Percentiles rank a stretch among this genome's conserved stretches.
These are phyloP conservation scores for Nomada ferruginata DNA, from an alignment of 2,888 invertebrate species.

Conservation along the genomic window DNA sequence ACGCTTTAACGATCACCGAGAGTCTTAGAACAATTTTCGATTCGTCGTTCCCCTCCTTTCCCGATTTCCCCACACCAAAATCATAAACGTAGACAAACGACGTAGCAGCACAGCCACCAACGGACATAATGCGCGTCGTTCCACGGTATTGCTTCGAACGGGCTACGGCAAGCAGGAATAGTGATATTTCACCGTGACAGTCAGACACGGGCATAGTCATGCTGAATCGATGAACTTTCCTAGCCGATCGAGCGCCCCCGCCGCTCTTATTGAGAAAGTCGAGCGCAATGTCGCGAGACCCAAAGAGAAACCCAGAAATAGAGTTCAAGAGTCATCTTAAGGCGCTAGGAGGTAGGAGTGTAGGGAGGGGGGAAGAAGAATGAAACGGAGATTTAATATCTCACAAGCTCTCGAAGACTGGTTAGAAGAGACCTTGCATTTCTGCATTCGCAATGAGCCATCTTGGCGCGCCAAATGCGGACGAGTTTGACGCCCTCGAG, in stretches of 20 bases:
- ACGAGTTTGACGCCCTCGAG: conserved; percentile 69
- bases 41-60: neutral
- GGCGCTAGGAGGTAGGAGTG: neutral
- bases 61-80: neutral
- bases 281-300: conserved; percentile 12
- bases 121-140: conserved; percentile 13
- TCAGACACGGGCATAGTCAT: conserved; percentile 25
- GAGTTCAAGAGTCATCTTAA: conserved; percentile 21
- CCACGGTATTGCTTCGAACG: conserved; percentile 10
- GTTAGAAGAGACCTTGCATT: conserved; percentile 75
- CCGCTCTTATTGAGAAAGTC: conserved; percentile 41
- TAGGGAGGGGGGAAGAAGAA: neutral
- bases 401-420: conserved; percentile 68
- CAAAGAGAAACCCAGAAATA: conserved; percentile 23
- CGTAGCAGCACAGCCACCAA: neutral
- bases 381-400: conserved; percentile 75
- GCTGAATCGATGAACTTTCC: conserved; percentile 6
- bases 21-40: neutral
- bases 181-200: conserved; percentile 45
- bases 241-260: conserved; percentile 40
- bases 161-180: conserved; percentile 19
- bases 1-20: neutral
- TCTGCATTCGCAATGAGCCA: conserved; percentile 77
- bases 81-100: conserved; percentile 9
- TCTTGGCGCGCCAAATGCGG: conserved; percentile 56